These are phyloP conservation scores for Himalopsyche kuldschensis DNA, from an alignment of 2,888 invertebrate genomes.

Conservation along the genomic window DNA sequence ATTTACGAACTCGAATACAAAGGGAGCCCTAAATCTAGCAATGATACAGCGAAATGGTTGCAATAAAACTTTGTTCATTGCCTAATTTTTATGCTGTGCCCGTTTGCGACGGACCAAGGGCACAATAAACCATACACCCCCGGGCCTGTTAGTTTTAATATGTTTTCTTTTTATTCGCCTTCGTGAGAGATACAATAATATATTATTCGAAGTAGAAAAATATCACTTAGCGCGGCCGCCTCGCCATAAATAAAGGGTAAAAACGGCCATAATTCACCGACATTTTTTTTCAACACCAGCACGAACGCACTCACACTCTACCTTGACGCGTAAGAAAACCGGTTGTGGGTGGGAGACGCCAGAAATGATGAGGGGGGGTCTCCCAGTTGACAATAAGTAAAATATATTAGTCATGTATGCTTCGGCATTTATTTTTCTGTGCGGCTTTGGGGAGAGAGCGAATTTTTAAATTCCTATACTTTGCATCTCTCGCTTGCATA, in stretches of 20 bases:
- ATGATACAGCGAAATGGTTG: not conserved
- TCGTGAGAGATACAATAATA: constrained; percentile 5
- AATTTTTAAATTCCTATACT: not conserved
- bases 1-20: not conserved
- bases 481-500: not conserved
- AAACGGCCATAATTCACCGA: not conserved
- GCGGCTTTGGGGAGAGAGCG: not conserved
- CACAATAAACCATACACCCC: not conserved
- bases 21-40: not conserved
- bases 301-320: not conserved
- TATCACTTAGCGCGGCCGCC: not conserved
- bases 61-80: not conserved
- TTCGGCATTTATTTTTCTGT: not conserved
- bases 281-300: not conserved
- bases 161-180: constrained; percentile 1
- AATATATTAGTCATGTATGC: not conserved
- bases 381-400: not conserved
- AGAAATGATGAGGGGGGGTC: not conserved
- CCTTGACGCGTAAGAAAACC: not conserved
- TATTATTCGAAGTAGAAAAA: constrained; percentile 5
- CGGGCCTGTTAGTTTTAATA: not conserved
- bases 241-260: not conserved
- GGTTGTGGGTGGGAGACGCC: not conserved
- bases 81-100: not conserved
- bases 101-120: not conserved